Evolutionary conservation across 1,140 invertebrate genomes (phyloP), one percentile per base, ranked within the genome.

Genomic region (Papilio helenus): DNA sequence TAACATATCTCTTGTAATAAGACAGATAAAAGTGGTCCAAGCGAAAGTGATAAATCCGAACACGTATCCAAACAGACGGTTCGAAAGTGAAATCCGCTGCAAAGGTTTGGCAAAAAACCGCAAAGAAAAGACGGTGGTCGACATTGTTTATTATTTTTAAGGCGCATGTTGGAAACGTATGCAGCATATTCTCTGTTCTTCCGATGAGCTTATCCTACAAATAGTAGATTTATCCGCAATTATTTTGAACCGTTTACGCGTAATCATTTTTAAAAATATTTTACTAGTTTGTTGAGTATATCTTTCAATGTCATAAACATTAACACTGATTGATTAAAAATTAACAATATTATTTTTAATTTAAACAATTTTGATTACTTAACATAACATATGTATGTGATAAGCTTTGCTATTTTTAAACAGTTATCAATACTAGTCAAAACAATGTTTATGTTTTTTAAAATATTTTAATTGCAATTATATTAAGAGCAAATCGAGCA

Each of bases 11-110:
- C 61, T 34, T 29, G 61, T 16, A 29, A 58, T 9, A 58, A 18
- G 3, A 72, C 1, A 72, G 23, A 49, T 44, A 42, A 46, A 44
- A 74, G 42, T 49, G 72, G 20, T 46, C 72, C 72, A 74, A 46
- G 72, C 72, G 72, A 74, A 74, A 74, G 72, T 74, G 72, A 74
- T 74, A 74, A 72, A 49, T 46, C 72, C 72, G 23, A 20, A 46
- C 72, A 74, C 72, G 44, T 49, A 46, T 49, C 20, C 44, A 14
- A 74, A 72, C 10, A 74, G 42, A 74, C 72, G 42, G 20, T 23
- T 49, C 72, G 72, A 74, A 74, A 74, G 72, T 74, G 72, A 74
- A 74, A 74, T 73, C 72, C 39, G 72, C 42, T 20, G 39, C 72
- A 49, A 26, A 74, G n/a, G 72, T 74, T 74, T 74, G 61, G 26